Evolutionary conservation across 2,888 invertebrate species (phyloP).

Genomic region (Lasioglossum oenotherae): DNA sequence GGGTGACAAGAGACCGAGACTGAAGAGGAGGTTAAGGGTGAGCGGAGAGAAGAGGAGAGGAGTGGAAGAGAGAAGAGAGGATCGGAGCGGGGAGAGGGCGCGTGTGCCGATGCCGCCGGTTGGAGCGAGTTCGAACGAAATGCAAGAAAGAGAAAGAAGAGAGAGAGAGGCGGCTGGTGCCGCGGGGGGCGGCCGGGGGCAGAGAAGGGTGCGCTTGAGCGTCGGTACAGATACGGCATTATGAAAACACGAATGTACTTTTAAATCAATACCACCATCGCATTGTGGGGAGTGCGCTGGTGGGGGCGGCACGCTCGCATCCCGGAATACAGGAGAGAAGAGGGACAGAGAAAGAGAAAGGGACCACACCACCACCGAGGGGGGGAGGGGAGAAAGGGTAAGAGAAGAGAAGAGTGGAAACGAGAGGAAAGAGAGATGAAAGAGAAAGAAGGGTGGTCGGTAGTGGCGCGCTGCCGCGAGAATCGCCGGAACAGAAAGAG

Average conservation of each 20-base stretch:
- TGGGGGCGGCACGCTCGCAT: conserved; percentile 74
- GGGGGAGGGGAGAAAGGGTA: conserved; percentile 37
- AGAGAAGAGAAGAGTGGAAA: conserved; percentile 41
- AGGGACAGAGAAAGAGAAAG: conserved; percentile 48
- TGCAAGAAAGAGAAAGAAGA: conserved; percentile 19
- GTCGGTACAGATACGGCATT: conserved; percentile 84
- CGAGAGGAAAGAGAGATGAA: conserved; percentile 36
- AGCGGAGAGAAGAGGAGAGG: conserved; percentile 17
- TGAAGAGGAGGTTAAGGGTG: conserved; percentile 65
- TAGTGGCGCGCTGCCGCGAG: conserved; percentile 71
- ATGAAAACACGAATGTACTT: conserved; percentile 85
- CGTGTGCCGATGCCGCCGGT: neutral
- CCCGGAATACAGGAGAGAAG: conserved; percentile 72
- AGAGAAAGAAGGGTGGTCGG: conserved; percentile 55
- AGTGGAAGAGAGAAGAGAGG: conserved; percentile 20
- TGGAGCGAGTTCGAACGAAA: neutral
- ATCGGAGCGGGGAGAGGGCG: neutral
- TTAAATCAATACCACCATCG: conserved; percentile 85
- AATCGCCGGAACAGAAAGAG: conserved; percentile 44
- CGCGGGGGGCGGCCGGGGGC: conserved; percentile 11
- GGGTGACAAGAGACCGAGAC: conserved; percentile 60
- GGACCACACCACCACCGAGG: conserved; percentile 11
- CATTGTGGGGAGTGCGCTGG: conserved; percentile 82
- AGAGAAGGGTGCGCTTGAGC: conserved; percentile 77
- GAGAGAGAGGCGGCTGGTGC: conserved; percentile 16